A percentile compares a stretch with the other conserved stretches of the same genome.
Conservation (phyloP, 2,797 vertebrate genomes). For the Urophycis tenuis region DNA sequence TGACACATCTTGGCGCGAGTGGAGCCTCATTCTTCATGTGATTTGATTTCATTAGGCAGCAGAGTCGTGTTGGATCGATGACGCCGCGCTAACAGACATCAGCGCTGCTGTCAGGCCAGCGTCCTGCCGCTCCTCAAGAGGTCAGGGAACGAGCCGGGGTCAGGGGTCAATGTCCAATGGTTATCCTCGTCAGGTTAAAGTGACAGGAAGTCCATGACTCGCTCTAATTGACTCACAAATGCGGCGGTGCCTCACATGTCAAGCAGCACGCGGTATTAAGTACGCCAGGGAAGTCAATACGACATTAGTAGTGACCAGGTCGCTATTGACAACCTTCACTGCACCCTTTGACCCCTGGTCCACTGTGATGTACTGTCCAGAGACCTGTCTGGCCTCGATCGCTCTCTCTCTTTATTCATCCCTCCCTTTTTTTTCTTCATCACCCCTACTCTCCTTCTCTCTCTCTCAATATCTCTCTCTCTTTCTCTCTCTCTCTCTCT, state of each 20-base stretch:
- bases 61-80: slow-evolving; percentile 39
- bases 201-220: slow-evolving; percentile 38
- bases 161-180: slow-evolving; percentile 53
- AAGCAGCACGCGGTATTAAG: slow-evolving; percentile 55
- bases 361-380: slow-evolving; percentile 55
- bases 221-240: slow-evolving; percentile 66
- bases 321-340: slow-evolving; percentile 55
- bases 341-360: slow-evolving; percentile 55
- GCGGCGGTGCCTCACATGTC: slow-evolving; percentile 41
- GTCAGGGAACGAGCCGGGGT: slow-evolving; percentile 36
- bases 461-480: too few species aligned
- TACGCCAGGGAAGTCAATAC: slow-evolving; percentile 59
- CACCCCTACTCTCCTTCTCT: slow-evolving; percentile 12
- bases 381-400: slow-evolving; percentile 24
- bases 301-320: slow-evolving; percentile 56
- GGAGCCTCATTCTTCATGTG: slow-evolving; percentile 36
- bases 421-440: too few species aligned
- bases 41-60: slow-evolving; percentile 46
- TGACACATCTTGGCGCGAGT: slow-evolving; percentile 34
- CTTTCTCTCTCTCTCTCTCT: too few species aligned
- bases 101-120: slow-evolving; percentile 15
- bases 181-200: slow-evolving; percentile 45
- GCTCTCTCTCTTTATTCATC: background rate
- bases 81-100: slow-evolving; percentile 10
- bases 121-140: slow-evolving; percentile 41